phyloP scores from a whole-genome alignment of 2,888 invertebrate species.

The Epistrophe eligans region DNA sequence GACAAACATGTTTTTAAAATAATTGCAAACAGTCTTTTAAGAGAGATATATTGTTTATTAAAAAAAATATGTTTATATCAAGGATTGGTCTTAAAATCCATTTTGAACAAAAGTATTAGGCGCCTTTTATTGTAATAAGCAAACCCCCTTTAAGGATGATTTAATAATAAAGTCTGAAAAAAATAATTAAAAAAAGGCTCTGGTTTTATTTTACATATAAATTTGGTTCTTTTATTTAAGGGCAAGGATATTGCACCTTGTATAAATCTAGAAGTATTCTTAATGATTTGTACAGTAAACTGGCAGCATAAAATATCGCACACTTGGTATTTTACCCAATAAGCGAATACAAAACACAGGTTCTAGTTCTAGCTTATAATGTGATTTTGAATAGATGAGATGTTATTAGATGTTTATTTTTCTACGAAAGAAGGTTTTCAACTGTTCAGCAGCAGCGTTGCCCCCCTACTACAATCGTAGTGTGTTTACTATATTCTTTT shows the following conservation, averaged over 20 bases:
- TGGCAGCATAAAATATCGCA: too few species aligned
- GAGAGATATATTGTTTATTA: constrained; percentile 48
- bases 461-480: too few species aligned
- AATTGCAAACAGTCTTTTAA: constrained; percentile 42
- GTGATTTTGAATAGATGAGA: too few species aligned
- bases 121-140: constrained; percentile 75
- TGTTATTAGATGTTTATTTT: too few species aligned
- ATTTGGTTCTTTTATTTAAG: background rate
- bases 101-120: constrained; percentile 60
- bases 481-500: too few species aligned
- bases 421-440: too few species aligned
- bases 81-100: constrained; percentile 51
- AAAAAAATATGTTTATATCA: constrained; percentile 51
- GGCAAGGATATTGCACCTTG: background rate
- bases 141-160: constrained; percentile 74
- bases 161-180: constrained; percentile 76
- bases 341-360: too few species aligned
- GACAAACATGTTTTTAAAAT: constrained; percentile 22
- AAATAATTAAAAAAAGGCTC: constrained; percentile 2
- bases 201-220: constrained; percentile 23
- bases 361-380: too few species aligned
- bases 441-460: too few species aligned
- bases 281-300: too few species aligned
- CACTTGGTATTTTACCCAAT: too few species aligned
- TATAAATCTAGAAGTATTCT: too few species aligned